These are phyloP conservation scores for Anastrepha obliqua DNA, from an alignment of 1,140 invertebrate genomes.

Conservation along the genomic window DNA sequence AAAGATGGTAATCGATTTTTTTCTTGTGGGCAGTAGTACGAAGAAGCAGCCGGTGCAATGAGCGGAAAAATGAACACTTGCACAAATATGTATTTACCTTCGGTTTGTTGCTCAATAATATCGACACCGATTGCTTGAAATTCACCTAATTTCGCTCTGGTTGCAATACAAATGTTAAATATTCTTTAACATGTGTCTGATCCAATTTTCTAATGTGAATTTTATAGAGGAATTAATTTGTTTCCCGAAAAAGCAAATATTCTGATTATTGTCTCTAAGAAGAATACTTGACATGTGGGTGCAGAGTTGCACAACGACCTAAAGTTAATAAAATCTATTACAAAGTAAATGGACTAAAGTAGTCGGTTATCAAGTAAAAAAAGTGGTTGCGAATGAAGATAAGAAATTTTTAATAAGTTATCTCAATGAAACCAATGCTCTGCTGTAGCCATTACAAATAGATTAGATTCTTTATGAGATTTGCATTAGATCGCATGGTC, in stretches of 20 bases:
- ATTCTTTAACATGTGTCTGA: neutral
- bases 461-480: no score
- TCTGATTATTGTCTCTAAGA: neutral
- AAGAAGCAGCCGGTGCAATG: neutral
- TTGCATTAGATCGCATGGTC: no score
- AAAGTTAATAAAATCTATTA: neutral
- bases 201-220: neutral
- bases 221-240: conserved; percentile 37
- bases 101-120: conserved; percentile 28
- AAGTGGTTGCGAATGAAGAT: no score
- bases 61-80: neutral
- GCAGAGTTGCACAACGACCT: neutral
- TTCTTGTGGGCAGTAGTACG: no score
- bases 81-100: conserved; percentile 3
- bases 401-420: no score
- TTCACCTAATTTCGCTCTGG: neutral
- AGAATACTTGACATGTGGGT: conserved; percentile 15
- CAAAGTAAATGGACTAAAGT: no score
- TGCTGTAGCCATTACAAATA: no score
- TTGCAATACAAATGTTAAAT: neutral
- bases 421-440: no score
- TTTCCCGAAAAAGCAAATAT: neutral
- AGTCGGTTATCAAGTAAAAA: no score
- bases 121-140: neutral
- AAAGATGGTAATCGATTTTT: conserved; percentile 44